phyloP scores from a whole-genome alignment of 1,140 invertebrate genomes.

The Drosophila rufa region DNA sequence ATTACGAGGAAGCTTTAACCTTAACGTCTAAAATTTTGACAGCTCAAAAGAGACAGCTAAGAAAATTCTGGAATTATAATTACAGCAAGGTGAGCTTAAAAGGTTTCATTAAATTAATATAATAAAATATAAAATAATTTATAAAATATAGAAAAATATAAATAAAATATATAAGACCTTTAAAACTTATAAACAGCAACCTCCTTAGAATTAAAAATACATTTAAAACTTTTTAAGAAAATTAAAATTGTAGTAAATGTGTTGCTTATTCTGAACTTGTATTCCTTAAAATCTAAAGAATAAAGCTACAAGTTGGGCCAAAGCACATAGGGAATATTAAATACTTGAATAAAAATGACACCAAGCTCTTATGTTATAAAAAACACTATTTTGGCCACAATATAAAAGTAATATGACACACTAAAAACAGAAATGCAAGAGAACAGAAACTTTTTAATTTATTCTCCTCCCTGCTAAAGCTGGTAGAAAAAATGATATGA shows the following conservation, averaged over 20 bases:
- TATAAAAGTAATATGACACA: background rate
- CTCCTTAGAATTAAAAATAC: background rate
- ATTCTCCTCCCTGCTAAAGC: background rate
- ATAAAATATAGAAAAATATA: too few relatives aligned
- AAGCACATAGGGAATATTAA: background rate
- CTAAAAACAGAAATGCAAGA: background rate
- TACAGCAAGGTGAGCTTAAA: too few relatives aligned
- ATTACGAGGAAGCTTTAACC: background rate
- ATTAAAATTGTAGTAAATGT: background rate
- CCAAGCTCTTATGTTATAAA: background rate
- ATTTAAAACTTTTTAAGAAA: background rate
- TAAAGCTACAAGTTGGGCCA: background rate
- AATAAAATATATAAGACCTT: background rate
- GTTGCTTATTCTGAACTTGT: too few relatives aligned
- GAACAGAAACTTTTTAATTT: background rate
- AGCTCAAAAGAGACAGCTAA: too few relatives aligned
- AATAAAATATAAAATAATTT: too few relatives aligned
- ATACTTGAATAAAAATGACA: background rate
- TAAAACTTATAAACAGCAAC: background rate
- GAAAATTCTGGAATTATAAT: too few relatives aligned
- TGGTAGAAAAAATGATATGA: background rate
- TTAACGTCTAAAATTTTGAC: background rate
- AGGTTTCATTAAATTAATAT: too few relatives aligned
- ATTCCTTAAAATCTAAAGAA: background rate
- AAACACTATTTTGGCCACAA: background rate